phyloP scores from a whole-genome alignment of 2,888 invertebrate genomes.

The Polymixis flavicincta region DNA sequence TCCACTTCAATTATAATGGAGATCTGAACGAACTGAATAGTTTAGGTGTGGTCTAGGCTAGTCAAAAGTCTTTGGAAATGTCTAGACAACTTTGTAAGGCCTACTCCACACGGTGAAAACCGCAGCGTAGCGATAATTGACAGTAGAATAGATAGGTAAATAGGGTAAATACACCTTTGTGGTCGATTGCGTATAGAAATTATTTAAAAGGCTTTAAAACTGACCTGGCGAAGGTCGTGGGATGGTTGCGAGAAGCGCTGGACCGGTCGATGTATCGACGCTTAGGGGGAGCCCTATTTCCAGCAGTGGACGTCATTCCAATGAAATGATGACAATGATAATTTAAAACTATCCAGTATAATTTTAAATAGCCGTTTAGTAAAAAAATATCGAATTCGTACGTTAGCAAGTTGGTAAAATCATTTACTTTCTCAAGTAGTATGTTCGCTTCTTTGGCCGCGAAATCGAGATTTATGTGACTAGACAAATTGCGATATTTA shows the following conservation, averaged over 20 bases:
- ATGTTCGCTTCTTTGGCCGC: constrained; percentile 10
- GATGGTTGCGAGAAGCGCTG: not conserved
- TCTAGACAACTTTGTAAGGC: constrained; percentile 40
- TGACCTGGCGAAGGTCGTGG: not conserved
- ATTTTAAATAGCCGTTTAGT: too few species aligned
- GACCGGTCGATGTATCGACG: too few species aligned
- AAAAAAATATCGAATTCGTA: constrained; percentile 5
- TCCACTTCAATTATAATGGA: constrained; percentile 31
- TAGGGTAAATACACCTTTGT: not conserved
- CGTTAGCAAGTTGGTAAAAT: not conserved
- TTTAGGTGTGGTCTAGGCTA: constrained; percentile 29
- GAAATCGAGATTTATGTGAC: constrained; percentile 34
- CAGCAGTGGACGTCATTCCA: not conserved
- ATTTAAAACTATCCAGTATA: not conserved
- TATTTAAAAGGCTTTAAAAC: not conserved
- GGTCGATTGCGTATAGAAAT: not conserved
- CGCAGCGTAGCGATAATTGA: constrained; percentile 40
- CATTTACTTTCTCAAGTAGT: constrained; percentile 24
- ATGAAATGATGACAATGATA: not conserved
- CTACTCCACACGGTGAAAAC: constrained; percentile 8
- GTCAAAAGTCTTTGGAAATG: constrained; percentile 39
- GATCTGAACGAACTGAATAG: constrained; percentile 44
- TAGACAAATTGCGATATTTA: constrained; percentile 34
- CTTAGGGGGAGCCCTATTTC: not conserved
- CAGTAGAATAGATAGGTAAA: constrained; percentile 7